A percentile compares a stretch with the other conserved stretches of the same genome.
These are phyloP conservation scores for Hartigia nigra DNA, from an alignment of 2,888 invertebrate genomes.

Conservation along the genomic window DNA sequence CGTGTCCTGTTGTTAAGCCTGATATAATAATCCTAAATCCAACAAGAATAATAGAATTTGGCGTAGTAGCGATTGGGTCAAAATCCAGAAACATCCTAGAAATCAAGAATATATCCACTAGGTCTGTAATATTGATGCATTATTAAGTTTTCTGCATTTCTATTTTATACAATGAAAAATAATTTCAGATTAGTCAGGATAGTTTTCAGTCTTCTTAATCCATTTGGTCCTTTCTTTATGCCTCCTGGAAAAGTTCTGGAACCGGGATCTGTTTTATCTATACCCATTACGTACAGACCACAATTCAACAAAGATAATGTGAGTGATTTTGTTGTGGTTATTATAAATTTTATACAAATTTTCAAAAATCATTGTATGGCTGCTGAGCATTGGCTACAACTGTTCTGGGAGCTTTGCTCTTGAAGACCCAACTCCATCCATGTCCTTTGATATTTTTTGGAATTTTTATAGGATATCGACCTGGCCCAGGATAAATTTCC, in stretches of 20 bases:
- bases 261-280: conserved; percentile 27
- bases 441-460: conserved; percentile 31
- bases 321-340: not conserved
- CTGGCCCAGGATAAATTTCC: conserved; percentile 38
- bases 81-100: conserved; percentile 13
- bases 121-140: not conserved
- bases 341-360: not conserved
- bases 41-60: conserved; percentile 12
- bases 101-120: conserved; percentile 24
- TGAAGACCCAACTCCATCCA: conserved; percentile 43
- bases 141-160: not conserved
- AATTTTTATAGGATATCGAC: conserved; percentile 32
- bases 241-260: conserved; percentile 30
- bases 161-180: not conserved
- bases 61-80: conserved; percentile 10
- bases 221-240: conserved; percentile 29
- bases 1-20: conserved; percentile 15
- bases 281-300: conserved; percentile 30
- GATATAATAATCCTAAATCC: conserved; percentile 14
- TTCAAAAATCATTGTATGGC: conserved; percentile 25
- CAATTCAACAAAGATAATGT: not conserved
- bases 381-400: conserved; percentile 8
- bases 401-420: conserved; percentile 35
- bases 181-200: conserved; percentile 5
- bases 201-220: conserved; percentile 15